These are phyloP conservation scores for Anadara kagoshimensis DNA, from an alignment of 1,140 invertebrate genomes.

Conservation along the genomic window DNA sequence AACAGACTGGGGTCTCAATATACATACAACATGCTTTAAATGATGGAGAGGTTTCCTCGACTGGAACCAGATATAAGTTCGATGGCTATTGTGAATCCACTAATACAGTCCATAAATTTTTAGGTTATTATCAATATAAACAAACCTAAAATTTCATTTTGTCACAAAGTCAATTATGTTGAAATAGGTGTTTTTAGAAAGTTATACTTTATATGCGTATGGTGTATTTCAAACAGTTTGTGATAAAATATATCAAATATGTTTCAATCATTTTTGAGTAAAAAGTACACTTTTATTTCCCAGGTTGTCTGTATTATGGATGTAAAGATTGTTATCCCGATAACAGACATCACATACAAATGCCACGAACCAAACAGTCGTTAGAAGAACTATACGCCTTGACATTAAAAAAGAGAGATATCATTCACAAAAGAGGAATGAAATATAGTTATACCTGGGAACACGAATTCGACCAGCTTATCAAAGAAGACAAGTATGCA, in stretches of 20 bases:
- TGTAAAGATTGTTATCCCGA: constrained; percentile 14
- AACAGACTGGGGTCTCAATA: not conserved
- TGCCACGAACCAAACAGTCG: constrained; percentile 16
- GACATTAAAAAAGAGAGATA: constrained; percentile 7
- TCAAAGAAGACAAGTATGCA: not conserved
- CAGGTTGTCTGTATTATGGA: constrained; percentile 17
- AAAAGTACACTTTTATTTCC: not conserved
- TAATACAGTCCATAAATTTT: constrained; percentile 31
- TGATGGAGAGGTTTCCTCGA: constrained; percentile 12
- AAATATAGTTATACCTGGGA: constrained; percentile 10
- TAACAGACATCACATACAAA: constrained; percentile 7
- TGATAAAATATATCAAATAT: no score
- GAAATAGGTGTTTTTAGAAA: no score
- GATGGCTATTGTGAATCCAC: constrained; percentile 13
- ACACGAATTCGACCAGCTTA: constrained; percentile 5
- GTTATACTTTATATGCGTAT: no score
- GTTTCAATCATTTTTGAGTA: no score
- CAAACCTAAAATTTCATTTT: no score
- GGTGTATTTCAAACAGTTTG: no score
- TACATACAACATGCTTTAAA: constrained; percentile 35
- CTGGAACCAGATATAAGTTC: constrained; percentile 28
- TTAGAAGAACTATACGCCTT: constrained; percentile 20
- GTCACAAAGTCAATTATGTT: no score
- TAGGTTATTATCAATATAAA: constrained; percentile 2
- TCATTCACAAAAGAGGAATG: not conserved